Evolutionary conservation across 2,797 vertebrate species (phyloP), one percentile per base, ranked within the genome.

Genomic region (Tokudaia muenninki): DNA sequence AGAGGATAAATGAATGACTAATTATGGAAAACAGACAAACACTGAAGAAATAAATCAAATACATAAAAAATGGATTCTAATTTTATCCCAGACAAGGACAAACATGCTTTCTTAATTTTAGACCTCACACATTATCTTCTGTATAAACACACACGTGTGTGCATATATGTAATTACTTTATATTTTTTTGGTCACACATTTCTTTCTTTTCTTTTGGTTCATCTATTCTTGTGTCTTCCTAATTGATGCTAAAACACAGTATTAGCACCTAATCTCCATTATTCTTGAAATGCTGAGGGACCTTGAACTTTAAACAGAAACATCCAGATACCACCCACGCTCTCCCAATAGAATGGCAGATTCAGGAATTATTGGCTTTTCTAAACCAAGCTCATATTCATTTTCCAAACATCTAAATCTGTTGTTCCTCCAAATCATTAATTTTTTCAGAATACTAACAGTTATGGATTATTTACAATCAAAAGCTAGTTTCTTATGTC

Each of bases 21-120:
- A 89, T 86, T 96, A 95, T 90, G 52, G 4, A 90, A 92, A 65
- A 21, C 9, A 94, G 65, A 79, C 72, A 96, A 91, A 65, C 57
- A 11, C 74, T 61, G 22, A 34, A 95, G n/a, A 17, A 70, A 89
- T 65, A 21, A 79, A 90, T 61, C 95, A 52, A 96, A 67, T 67
- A 47, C 9, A 37, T 79, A 59, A 37, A 31, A 6, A 90, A 81
- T 7, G 3, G 6, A 70, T 93, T 74, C 19, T 16, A 92, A 44
- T 81, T 72, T 89, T 0, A 47, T 83, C 16, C 65, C 44, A 5
- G n/a, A 94, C 61, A 19, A 24, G 26, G 6, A 22, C 13, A 55
- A 84, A 80, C 29, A 55, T 65, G 52, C 0, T 75, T 67, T 16
- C 93, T 0, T 87, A 80, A 79, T 88, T 10, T 84, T 82, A 67